A percentile compares a stretch with the other conserved stretches of the same genome.
These are phyloP conservation scores for Fregetta grallaria DNA, from an alignment of 2,113 vertebrate species.

Conservation along the genomic window DNA sequence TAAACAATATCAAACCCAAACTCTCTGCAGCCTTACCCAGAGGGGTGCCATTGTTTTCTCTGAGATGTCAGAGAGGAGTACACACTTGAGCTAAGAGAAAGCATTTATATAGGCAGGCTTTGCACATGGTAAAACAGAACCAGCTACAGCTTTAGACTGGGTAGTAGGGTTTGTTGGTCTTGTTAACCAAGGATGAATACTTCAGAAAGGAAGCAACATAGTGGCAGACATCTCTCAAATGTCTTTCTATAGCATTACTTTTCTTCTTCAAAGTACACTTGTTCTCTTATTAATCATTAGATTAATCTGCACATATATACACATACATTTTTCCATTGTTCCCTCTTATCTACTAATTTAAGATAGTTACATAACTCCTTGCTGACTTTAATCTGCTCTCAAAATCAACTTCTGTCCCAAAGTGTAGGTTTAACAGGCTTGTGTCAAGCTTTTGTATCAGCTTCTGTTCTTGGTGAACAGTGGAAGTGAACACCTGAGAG, in stretches of 20 bases:
- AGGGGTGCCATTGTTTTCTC: constrained; percentile 8
- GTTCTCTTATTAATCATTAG: not conserved
- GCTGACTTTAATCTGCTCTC: not conserved
- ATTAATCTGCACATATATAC: not conserved
- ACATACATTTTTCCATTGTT: not conserved
- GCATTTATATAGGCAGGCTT: not conserved
- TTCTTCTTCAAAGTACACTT: not conserved
- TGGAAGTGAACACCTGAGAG: not conserved
- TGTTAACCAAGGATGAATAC: not conserved
- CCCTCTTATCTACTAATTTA: not conserved
- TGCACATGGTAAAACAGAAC: not conserved
- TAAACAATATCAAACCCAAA: constrained; percentile 14
- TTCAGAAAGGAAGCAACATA: not conserved
- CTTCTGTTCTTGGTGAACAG: not conserved
- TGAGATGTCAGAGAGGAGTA: not conserved
- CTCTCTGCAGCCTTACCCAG: not conserved
- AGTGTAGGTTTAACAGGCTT: not conserved
- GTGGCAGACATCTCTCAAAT: not conserved
- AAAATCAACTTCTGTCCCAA: not conserved
- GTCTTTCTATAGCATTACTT: not conserved
- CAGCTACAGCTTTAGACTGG: not conserved
- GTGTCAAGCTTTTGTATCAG: not conserved
- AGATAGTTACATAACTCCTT: not conserved
- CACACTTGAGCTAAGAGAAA: not conserved
- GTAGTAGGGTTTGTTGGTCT: not conserved